Evolutionary conservation across 2,797 vertebrate genomes (phyloP).

Genomic region (Dermochelys coriacea): DNA sequence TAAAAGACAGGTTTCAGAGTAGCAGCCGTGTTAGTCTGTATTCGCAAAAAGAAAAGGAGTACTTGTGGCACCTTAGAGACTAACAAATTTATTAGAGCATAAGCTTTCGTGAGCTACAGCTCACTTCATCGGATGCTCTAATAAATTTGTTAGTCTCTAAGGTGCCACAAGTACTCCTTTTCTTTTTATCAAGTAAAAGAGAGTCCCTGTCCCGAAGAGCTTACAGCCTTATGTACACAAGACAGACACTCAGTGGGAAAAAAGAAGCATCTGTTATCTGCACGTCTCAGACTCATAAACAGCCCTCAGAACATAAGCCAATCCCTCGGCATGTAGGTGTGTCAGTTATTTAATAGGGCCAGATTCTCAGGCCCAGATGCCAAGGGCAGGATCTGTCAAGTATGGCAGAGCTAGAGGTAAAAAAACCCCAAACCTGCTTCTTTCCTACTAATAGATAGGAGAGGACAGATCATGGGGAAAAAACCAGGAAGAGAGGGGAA

Average conservation of each 20-base stretch:
- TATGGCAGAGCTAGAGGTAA: neutral
- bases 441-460: rapidly evolving
- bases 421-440: rapidly evolving
- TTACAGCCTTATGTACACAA: neutral
- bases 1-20: too few relatives aligned
- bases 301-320: neutral
- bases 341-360: neutral
- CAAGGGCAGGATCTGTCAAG: neutral
- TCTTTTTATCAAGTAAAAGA: neutral
- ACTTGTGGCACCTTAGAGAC: too few relatives aligned
- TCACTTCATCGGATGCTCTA: too few relatives aligned
- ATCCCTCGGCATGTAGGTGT: neutral
- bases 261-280: neutral
- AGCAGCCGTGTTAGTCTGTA: too few relatives aligned
- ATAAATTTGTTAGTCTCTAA: too few relatives aligned
- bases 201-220: neutral
- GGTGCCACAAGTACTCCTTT: too few relatives aligned
- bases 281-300: neutral
- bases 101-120: too few relatives aligned
- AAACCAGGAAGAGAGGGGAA: neutral
- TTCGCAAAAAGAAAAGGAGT: too few relatives aligned
- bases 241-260: neutral
- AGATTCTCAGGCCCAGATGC: neutral
- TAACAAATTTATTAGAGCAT: too few relatives aligned
- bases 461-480: neutral